Conservation (phyloP, 2,113 vertebrate genomes). For the Austrofundulus limnaeus region DNA sequence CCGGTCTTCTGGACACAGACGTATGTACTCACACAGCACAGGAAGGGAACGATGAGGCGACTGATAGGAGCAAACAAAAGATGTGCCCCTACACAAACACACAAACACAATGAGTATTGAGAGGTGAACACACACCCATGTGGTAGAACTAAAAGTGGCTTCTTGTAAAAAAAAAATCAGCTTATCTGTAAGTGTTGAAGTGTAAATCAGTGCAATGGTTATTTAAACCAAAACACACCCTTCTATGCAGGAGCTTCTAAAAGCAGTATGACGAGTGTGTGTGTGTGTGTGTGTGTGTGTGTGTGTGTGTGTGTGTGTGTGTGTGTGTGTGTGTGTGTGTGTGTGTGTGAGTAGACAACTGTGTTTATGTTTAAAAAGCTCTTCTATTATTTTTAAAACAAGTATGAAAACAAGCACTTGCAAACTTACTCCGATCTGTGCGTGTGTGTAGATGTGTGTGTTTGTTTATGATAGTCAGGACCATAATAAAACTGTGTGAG, state of each 20-base stretch:
- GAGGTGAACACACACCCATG: conserved; percentile 28
- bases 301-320: conserved; percentile 7
- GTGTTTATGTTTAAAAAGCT: neutral
- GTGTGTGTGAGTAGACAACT: neutral
- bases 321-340: neutral
- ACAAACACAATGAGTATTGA: conserved; percentile 70
- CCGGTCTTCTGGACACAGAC: neutral
- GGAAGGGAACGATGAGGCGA: conserved; percentile 54
- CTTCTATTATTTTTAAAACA: conserved; percentile 26
- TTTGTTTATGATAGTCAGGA: neutral
- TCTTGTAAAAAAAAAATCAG: conserved; percentile 7
- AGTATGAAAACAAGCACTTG: conserved; percentile 37
- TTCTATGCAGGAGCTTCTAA: conserved; percentile 37
- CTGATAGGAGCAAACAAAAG: conserved; percentile 64
- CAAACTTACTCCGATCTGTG: neutral
- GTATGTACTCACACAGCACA: conserved; percentile 1
- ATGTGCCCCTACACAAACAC: conserved; percentile 67
- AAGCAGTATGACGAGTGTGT: neutral
- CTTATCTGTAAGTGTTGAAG: conserved; percentile 52
- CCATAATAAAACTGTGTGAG: conserved; percentile 1
- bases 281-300: neutral
- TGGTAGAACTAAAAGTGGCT: conserved; percentile 19
- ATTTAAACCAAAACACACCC: conserved; percentile 49
- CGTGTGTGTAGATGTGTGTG: neutral
- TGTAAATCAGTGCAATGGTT: conserved; percentile 38